Base-by-base conservation (phyloP, 1,140 invertebrate genomes). In the Ips nitidus region DNA sequence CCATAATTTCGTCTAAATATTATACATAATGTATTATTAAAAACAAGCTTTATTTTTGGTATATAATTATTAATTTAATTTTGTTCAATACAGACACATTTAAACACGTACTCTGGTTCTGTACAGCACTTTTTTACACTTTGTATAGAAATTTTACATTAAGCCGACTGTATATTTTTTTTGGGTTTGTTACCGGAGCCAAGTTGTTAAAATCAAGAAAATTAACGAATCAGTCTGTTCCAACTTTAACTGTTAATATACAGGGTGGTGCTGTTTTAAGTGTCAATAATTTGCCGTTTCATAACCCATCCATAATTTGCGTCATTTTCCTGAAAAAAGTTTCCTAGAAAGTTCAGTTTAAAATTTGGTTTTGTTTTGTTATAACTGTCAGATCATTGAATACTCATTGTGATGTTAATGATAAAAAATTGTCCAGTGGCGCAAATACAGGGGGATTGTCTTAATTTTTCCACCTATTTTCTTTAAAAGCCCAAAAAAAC, bases 1-100 rank as follows among this genome's bases (percentile, higher is more conserved):
- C 78, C 75, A 77, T 76, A 60, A 66, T 74, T 73, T 60, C 66
- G 55, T 58, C 47, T 64, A 64, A 58, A 57, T 59, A 70, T 74
- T 73, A 74, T 56, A 63, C 22, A 22, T 22, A 22, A 22, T 22
- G 22, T 22, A 22, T 22, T 22, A 22, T 22, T 60, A 41, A 69
- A 58, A 39, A 53, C 40, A 68, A 62, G 59, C 42, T 40, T 50
- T 41, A 41, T n/a, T 22, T 22, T 41, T 43, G 41, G 38, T 59
- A 56, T 59, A 59, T 41, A 41, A 3, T 42, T n/a, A 41, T 38
- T 59, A 59, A n/a, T n/a, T 59, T 7, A 42, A 59, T 60, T 60
- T 41, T 39, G 6, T 60, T 41, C 40, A 41, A 42, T 41, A 41
- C 38, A 56, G 4, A 56, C 55, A 60, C 58, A 47, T 5, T 36